Percentiles rank a stretch among this genome's conserved stretches.
Conservation (phyloP, 2,797 vertebrate genomes). For the Cirrhinus molitorella region DNA sequence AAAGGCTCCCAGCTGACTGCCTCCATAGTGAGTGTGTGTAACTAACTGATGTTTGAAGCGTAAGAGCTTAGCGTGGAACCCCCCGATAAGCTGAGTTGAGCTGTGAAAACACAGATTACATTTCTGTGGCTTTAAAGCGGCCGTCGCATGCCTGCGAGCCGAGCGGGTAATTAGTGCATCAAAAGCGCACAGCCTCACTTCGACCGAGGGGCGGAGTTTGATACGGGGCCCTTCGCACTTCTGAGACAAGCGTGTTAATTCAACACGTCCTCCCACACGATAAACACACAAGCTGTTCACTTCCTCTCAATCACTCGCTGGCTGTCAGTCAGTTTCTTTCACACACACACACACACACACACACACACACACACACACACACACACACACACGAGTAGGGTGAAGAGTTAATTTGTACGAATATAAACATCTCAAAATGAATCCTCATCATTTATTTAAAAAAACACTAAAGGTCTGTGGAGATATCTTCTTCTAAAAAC, state of each 20-base stretch:
- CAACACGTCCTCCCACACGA: constrained; percentile 51
- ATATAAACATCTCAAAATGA: constrained; percentile 25
- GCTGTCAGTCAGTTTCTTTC: constrained; percentile 10
- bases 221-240: constrained; percentile 52
- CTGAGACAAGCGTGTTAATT: constrained; percentile 78
- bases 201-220: constrained; percentile 20
- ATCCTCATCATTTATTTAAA: constrained; percentile 16
- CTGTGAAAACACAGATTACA: constrained; percentile 84
- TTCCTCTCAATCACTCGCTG: constrained; percentile 13
- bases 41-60: constrained; percentile 72
- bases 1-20: background rate
- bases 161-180: constrained; percentile 38
- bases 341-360: constrained; percentile 2
- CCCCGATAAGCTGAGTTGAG: constrained; percentile 79
- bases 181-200: constrained; percentile 23
- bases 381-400: background rate
- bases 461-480: background rate
- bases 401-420: background rate
- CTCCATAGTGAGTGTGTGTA: constrained; percentile 62
- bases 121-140: constrained; percentile 63
- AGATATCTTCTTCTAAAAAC: constrained; percentile 31
- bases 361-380: background rate
- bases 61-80: constrained; percentile 72
- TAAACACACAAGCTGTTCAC: constrained; percentile 34
- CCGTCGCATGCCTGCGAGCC: constrained; percentile 46